These are phyloP conservation scores for Columba guinea DNA, from an alignment of 2,797 vertebrate genomes.

Conservation along the genomic window DNA sequence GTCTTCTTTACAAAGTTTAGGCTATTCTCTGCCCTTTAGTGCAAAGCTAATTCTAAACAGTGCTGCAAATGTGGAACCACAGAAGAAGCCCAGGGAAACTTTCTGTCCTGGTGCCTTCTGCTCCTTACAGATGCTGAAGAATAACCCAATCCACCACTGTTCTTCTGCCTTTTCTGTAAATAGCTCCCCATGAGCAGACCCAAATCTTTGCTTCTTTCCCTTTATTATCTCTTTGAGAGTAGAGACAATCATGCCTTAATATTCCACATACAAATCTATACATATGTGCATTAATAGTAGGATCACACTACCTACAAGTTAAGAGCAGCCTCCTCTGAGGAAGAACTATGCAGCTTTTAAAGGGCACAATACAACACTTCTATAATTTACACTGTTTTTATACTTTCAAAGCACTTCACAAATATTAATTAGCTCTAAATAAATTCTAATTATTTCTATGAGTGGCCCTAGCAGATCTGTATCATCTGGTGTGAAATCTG, in stretches of 20 bases:
- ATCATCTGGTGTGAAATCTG: slow-evolving; percentile 61
- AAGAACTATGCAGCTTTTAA: not conserved
- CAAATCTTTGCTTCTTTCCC: not conserved
- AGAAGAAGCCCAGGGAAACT: not conserved
- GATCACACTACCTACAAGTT: not conserved
- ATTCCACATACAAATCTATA: not conserved
- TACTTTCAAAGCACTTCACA: slow-evolving; percentile 28
- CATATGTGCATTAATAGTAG: not conserved
- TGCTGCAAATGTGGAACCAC: not conserved
- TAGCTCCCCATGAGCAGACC: not conserved
- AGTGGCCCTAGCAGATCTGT: slow-evolving; percentile 50
- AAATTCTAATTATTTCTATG: slow-evolving; percentile 58
- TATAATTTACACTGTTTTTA: slow-evolving; percentile 7
- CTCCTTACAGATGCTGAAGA: not conserved
- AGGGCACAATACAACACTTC: slow-evolving; percentile 17
- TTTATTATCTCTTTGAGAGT: not conserved
- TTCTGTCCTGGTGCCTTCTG: not conserved
- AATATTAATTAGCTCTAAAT: slow-evolving; percentile 59
- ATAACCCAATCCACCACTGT: not conserved
- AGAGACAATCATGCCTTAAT: not conserved
- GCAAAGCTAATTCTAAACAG: not conserved
- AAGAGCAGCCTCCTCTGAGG: not conserved
- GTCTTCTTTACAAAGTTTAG: not conserved
- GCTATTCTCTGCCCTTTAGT: not conserved
- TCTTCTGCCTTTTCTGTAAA: not conserved